Evolutionary conservation across 2,888 invertebrate species (phyloP).

Genomic region (Ditula angustiorana): DNA sequence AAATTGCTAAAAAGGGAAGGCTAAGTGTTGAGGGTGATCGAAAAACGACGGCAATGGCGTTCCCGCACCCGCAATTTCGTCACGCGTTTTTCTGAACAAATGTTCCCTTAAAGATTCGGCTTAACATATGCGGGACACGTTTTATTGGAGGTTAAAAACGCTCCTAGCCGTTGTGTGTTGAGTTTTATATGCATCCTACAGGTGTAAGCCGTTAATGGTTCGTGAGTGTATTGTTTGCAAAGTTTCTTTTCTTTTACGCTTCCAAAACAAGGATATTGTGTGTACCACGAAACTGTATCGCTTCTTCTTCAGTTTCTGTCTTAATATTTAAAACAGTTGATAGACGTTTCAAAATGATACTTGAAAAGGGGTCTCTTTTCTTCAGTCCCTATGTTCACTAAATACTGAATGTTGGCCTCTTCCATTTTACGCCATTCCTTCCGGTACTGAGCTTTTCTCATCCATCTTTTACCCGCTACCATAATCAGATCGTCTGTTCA

Average conservation of each 20-base stretch:
- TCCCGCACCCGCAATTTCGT: conserved; percentile 77
- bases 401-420: too few species aligned
- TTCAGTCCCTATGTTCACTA: too few species aligned
- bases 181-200: conserved; percentile 63
- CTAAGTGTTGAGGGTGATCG: conserved; percentile 83
- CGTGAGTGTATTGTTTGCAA: conserved; percentile 44
- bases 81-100: conserved; percentile 83
- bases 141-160: conserved; percentile 76
- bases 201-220: conserved; percentile 62
- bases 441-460: too few species aligned
- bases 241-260: conserved; percentile 26
- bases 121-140: conserved; percentile 80
- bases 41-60: conserved; percentile 68
- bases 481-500: too few species aligned
- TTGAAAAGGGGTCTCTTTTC: too few species aligned
- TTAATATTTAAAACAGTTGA: too few species aligned
- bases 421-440: too few species aligned
- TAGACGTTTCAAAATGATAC: too few species aligned
- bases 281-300: background rate
- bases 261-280: conserved; percentile 18
- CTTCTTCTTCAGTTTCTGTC: background rate
- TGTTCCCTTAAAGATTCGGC: conserved; percentile 76
- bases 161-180: conserved; percentile 59
- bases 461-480: too few species aligned
- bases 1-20: conserved; percentile 84